Base-by-base conservation (phyloP, 92 coral and sea anemone species). In the Phenganax subtilis region DNA sequence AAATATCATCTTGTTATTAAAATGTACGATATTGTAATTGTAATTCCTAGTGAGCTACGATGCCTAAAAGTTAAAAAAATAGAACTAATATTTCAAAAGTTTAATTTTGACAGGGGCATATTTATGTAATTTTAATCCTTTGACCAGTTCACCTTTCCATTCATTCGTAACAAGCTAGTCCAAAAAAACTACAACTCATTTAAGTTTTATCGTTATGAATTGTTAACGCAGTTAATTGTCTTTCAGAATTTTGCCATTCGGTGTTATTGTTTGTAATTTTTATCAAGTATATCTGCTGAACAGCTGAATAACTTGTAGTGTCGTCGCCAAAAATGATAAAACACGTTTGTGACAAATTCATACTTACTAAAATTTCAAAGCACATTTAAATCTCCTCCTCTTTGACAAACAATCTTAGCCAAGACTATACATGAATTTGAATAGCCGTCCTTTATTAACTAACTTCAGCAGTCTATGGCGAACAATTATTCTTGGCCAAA, bases 221-320 rank as follows among this genome's bases (percentile, higher is more conserved):
- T 58, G 81, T 76, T 76, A 76, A 76, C 81, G 31, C 14, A 69
- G 70, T 76, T 76, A 76, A 76, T 76, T 76, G 81, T 76, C 54
- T 20, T 29, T 59, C 12, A 54, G 15, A 2, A 31, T 20, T 68
- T 68, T 30, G 31, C 55, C 66, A 54, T 57, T 37, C 81, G 81
- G 25, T 47, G 14, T 44, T 57, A 44, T 76, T 75, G 59, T 54
- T 30, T 76, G 61, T 29, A 29, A 51, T 76, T 25, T 76, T 59
- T 76, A 76, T 64, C 55, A 60, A 29, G 31, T 76, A 31, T 57
- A 76, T 76, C 81, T 76, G 57, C 27, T n/a, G 77, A 28, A 71
- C 59, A 73, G 77, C 77, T 53, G 61, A 73, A 73, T 58, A 73
- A 51, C 61, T 16, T 25, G 10, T 51, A 73, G 16, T 53, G 77